Evolutionary conservation across 2,113 vertebrate species (phyloP).

Genomic region (Peucedramus taeniatus): DNA sequence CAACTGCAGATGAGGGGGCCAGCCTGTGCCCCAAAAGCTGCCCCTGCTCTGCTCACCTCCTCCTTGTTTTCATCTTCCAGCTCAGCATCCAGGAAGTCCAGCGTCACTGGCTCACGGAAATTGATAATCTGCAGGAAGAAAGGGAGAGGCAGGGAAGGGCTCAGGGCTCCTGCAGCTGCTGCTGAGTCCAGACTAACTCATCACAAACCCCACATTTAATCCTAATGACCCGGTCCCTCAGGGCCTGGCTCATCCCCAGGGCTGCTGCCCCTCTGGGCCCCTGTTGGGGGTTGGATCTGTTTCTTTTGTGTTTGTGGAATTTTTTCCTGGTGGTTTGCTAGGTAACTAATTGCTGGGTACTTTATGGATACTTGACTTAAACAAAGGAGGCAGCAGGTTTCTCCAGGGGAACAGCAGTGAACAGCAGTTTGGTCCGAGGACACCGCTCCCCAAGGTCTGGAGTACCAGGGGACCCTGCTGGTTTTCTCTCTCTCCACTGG

Average conservation of each 20-base stretch:
- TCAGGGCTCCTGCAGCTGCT: rapidly evolving
- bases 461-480: too few relatives aligned
- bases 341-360: too few relatives aligned
- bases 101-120: slow-evolving; percentile 92
- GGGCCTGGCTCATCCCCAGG: rapidly evolving
- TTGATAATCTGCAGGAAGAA: slow-evolving; percentile 84
- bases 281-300: too few relatives aligned
- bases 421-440: too few relatives aligned
- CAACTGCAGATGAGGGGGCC: neutral
- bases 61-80: slow-evolving; percentile 93
- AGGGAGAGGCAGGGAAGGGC: neutral
- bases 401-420: too few relatives aligned
- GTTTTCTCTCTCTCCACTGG: too few relatives aligned
- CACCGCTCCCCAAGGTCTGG: too few relatives aligned
- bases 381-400: too few relatives aligned
- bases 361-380: too few relatives aligned
- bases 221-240: neutral
- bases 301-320: too few relatives aligned
- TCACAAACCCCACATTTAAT: neutral
- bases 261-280: rapidly evolving
- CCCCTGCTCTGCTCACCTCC: slow-evolving; percentile 72
- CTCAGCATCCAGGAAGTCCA: slow-evolving; percentile 97
- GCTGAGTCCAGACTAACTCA: neutral
- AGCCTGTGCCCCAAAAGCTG: neutral
- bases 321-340: too few relatives aligned